Conservation (phyloP, 2,888 invertebrate genomes). For the Drosophila ochracea region DNA sequence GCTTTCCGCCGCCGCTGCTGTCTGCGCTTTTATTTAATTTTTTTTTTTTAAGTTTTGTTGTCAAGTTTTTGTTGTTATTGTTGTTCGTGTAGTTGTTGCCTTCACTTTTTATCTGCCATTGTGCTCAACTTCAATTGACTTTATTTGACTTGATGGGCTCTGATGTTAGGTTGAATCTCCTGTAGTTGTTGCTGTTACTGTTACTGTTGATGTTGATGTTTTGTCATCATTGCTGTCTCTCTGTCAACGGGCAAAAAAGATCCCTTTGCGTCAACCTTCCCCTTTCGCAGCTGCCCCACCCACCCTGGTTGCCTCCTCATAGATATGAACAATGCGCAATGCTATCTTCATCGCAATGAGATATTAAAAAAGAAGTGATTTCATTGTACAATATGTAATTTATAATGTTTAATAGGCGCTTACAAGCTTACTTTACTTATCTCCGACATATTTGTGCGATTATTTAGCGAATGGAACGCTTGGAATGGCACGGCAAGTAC, state of each 20-base stretch:
- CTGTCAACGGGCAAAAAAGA: conserved; percentile 33
- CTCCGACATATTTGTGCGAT: conserved; percentile 8
- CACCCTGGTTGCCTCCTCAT: not conserved
- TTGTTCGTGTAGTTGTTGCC: conserved; percentile 39
- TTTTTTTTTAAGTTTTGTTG: conserved; percentile 20
- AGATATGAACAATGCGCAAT: conserved; percentile 56
- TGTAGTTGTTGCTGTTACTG: conserved; percentile 13
- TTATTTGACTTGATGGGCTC: conserved; percentile 67
- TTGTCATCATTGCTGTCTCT: conserved; percentile 38
- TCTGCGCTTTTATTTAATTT: conserved; percentile 74
- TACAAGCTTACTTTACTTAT: conserved; percentile 30
- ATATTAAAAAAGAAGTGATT: conserved; percentile 45
- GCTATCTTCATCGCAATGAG: conserved; percentile 54
- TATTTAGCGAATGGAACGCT: conserved; percentile 2
- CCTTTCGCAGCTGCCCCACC: not conserved
- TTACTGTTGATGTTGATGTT: conserved; percentile 10
- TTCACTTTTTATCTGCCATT: conserved; percentile 49
- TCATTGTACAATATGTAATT: conserved; percentile 67
- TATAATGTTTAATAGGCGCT: conserved; percentile 70
- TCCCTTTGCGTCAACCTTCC: conserved; percentile 37
- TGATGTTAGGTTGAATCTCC: conserved; percentile 29
- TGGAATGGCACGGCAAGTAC: conserved; percentile 5
- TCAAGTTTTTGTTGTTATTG: conserved; percentile 14
- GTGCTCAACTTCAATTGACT: conserved; percentile 73
- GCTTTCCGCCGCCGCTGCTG: conserved; percentile 43